Conservation (phyloP, 2,113 vertebrate genomes). For the Pelecanus crispus region DNA sequence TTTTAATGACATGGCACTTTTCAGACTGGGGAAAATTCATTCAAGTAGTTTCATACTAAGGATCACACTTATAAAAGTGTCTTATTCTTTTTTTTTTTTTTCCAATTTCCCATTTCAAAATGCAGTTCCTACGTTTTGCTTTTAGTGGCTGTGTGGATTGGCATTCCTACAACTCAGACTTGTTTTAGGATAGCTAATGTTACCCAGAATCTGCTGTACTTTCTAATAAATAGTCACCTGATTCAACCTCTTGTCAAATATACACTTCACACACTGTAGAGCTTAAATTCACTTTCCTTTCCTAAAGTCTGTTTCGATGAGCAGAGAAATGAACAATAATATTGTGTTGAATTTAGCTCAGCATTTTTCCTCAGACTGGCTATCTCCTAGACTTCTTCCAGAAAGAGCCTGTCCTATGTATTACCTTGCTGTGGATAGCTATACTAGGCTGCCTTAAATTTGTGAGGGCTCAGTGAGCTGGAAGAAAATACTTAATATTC, state of each 20-base stretch:
- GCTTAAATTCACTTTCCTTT: neutral
- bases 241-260: neutral
- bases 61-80: neutral
- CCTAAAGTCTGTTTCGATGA: neutral
- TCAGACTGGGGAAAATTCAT: neutral
- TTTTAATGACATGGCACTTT: neutral
- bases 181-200: neutral
- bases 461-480: neutral
- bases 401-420: neutral
- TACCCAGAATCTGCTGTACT: neutral
- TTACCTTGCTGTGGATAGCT: neutral
- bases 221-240: neutral
- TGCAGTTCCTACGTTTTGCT: neutral
- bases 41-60: neutral
- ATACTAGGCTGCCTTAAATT: neutral
- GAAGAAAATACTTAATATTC: neutral
- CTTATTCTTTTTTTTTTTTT: too few species aligned
- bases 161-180: neutral
- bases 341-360: neutral
- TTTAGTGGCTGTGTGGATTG: neutral
- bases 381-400: neutral
- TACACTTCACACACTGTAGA: neutral
- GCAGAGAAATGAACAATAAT: neutral
- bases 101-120: neutral
- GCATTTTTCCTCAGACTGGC: neutral